Evolutionary conservation across 2,888 invertebrate species (phyloP), one percentile per base, ranked within the genome.

Genomic region (Phyllotreta cruciferae): DNA sequence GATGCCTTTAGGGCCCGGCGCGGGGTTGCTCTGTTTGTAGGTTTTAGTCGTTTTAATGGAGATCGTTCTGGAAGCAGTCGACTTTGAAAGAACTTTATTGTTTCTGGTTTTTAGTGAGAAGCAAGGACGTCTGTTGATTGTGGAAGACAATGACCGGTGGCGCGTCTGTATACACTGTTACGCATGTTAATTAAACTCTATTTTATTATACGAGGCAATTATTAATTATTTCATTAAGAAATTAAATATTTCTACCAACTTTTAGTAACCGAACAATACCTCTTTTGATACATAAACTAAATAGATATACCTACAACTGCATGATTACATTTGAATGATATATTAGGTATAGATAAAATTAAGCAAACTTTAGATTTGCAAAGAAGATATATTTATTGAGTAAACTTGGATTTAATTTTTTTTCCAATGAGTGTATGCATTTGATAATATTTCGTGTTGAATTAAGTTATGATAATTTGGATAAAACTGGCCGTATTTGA

Each of bases 1-100:
- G 54, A 65, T 63, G 66, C 70, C 69, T 45, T 63, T 65, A 70
- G 69, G 67, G 69, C 49, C 10, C 10, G 4, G 35, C 36, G 45
- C 64, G 66, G 63, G 64, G 14, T 34, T 11, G 35, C 60, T 63
- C 60, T 53, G 47, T 14, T 11, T 57, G 36, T 63, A 9, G 9
- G 14, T 62, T 52, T 42, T 50, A 35, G 41, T 58, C 52, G 58
- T 58, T 61, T 57, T 60, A 58, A 56, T 56, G 60, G 41, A 24
- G 24, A 47, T n/a, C 47, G 35, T 54, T 49, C 50, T 37, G 54
- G 55, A 60, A 63, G 64, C 61, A 47, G 68, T 66, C 56, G 66
- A 66, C 66, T 68, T 66, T 68, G 68, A 64, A 58, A 62, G 47
- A 60, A 57, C 50, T 54, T 64, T 57, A 38, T 47, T 24, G 41